phyloP scores from a whole-genome alignment of 2,888 invertebrate genomes.

The Morpho achilles region DNA sequence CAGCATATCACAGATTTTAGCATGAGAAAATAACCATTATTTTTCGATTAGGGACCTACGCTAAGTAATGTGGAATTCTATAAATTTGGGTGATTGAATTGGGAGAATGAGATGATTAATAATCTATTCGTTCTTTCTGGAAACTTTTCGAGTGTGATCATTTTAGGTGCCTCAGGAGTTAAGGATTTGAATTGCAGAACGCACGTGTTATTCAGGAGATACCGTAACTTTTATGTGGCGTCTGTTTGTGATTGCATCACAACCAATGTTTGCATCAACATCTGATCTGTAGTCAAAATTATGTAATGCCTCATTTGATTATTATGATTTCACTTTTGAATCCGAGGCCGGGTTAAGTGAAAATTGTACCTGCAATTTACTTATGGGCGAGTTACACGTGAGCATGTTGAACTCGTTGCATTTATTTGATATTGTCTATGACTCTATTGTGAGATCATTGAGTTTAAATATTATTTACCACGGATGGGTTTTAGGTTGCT shows the following conservation, averaged over 20 bases:
- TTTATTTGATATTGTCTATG: not conserved
- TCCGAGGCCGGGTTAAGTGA: constrained; percentile 18
- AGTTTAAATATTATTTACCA: no score
- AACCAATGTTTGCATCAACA: constrained; percentile 31
- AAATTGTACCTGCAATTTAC: constrained; percentile 10
- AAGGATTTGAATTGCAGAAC: constrained; percentile 34
- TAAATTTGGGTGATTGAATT: no score
- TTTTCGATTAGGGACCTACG: no score
- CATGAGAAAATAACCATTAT: no score
- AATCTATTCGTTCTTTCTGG: not conserved
- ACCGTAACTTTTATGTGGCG: constrained; percentile 31
- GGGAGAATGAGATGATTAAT: not conserved
- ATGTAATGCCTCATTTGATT: constrained; percentile 31
- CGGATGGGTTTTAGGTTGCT: no score
- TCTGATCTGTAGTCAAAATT: constrained; percentile 30
- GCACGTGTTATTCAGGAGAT: constrained; percentile 38
- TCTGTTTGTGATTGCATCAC: constrained; percentile 28
- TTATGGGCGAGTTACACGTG: not conserved
- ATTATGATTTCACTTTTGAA: constrained; percentile 33
- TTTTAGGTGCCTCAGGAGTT: constrained; percentile 27
- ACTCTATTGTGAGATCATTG: no score
- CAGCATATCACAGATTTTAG: no score
- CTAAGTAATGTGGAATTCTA: no score
- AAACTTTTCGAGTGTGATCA: constrained; percentile 7
- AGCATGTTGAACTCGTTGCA: not conserved